Evolutionary conservation across 1,140 invertebrate species (phyloP).

Genomic region (Trichonephila clavata): DNA sequence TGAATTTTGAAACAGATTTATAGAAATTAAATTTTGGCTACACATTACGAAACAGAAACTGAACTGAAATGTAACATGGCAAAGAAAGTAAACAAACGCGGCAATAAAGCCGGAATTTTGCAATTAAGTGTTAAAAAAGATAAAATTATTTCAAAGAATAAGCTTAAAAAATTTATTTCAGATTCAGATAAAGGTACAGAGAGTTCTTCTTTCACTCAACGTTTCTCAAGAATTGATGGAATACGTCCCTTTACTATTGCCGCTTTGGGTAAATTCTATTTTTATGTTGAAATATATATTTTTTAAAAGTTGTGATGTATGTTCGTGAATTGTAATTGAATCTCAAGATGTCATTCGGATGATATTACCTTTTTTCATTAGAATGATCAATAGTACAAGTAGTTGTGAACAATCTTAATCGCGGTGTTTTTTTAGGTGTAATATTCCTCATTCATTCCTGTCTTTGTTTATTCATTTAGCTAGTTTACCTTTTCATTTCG

Average conservation of each 20-base stretch:
- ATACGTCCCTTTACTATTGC: slow-evolving; percentile 69
- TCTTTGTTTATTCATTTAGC: too few relatives aligned
- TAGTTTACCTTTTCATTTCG: too few relatives aligned
- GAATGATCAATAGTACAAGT: too few relatives aligned
- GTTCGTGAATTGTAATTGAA: too few relatives aligned
- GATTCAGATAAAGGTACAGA: neutral
- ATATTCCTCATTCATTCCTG: too few relatives aligned
- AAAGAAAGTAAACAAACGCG: slow-evolving; percentile 64
- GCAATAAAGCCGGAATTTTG: slow-evolving; percentile 42
- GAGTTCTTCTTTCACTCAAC: neutral
- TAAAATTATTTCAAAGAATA: slow-evolving; percentile 37
- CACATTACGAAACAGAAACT: neutral
- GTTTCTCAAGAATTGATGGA: slow-evolving; percentile 51
- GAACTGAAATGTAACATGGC: slow-evolving; percentile 65
- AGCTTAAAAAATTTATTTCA: slow-evolving; percentile 30
- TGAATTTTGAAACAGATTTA: too few relatives aligned
- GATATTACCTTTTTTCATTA: too few relatives aligned
- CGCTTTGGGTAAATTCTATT: slow-evolving; percentile 41
- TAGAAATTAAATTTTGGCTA: neutral
- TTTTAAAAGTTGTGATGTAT: neutral
- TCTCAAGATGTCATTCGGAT: too few relatives aligned
- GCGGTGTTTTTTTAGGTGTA: too few relatives aligned
- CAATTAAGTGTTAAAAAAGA: slow-evolving; percentile 40
- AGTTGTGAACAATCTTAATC: too few relatives aligned
- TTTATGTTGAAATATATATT: neutral